A percentile compares a stretch with the other conserved stretches of the same genome.
phyloP scores from a whole-genome alignment of 37 sponge, comb jelly and placozoan genomes.

The Aphrocallistes beatrix region DNA sequence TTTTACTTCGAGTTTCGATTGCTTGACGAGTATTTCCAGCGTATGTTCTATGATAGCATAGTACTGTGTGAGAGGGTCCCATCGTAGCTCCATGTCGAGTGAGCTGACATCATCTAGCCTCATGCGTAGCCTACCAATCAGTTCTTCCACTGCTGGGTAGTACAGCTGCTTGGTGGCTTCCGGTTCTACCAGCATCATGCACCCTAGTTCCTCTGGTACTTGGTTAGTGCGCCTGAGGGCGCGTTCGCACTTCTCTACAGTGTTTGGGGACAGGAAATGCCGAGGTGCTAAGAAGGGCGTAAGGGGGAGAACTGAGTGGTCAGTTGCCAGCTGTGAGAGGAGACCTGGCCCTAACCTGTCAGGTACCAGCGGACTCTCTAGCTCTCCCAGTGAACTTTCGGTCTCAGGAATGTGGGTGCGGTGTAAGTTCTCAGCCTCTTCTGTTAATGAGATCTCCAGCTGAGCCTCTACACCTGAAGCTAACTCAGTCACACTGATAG shows the following conservation, averaged over 20 bases:
- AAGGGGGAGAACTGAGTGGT: neutral
- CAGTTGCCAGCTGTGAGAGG: neutral
- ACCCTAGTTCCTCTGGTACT: neutral
- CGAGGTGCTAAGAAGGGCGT: neutral
- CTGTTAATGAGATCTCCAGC: neutral
- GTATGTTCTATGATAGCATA: neutral
- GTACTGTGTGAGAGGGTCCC: constrained; percentile 5
- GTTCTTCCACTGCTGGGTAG: neutral
- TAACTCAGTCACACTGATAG: neutral
- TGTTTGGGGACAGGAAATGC: neutral
- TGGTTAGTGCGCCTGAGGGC: neutral
- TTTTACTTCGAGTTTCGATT: neutral
- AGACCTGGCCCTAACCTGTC: neutral
- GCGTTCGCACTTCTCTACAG: neutral
- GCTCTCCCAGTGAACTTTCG: neutral
- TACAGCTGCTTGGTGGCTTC: neutral
- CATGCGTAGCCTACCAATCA: neutral
- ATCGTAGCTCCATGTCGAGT: neutral
- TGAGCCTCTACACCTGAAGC: neutral
- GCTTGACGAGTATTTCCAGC: neutral
- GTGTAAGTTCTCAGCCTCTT: neutral
- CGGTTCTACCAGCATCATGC: neutral
- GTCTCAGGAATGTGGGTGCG: neutral
- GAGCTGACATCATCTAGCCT: neutral
- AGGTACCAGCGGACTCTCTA: neutral